Evolutionary conservation across 2,888 invertebrate species (phyloP), one percentile per base, ranked within the genome.

Genomic region (Cybosia mesomella): DNA sequence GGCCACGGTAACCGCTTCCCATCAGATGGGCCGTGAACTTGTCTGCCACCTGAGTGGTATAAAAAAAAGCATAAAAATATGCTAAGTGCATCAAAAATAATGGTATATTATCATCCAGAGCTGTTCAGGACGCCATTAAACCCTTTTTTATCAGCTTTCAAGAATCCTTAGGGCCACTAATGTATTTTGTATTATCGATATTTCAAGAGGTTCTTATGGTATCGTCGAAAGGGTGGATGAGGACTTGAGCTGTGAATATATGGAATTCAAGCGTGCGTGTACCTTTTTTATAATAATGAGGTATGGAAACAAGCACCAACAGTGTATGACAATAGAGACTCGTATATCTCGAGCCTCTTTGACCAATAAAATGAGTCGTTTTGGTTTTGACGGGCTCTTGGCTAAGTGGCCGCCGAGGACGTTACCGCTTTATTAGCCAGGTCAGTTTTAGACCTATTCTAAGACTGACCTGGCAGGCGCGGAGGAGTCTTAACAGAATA

Each of bases 61-160:
- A n/a, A n/a, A n/a, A n/a, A n/a, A n/a, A 49, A 49, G n/a, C n/a
- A n/a, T n/a, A 8, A n/a, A 43, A 49, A 49, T 49, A 49, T 49
- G 49, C 1, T 49, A 49, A 49, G 36, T 15, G 60, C 36, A 36
- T n/a, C 34, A 77, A 77, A 70, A 70, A 74, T 74, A 78, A 74
- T 74, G 76, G 76, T 49, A 68, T 62, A 74, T 74, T 78, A 68
- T 78, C 39, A 57, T 57, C 22, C 18, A 58, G 32, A 61, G 71
- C 67, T 69, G 64, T 71, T 73, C 71, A 65, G 67, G 68, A 58
- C 65, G 71, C 55, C 70, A 64, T 70, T 63, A 43, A 70, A 67
- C 65, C 75, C 68, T 67, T 77, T 43, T 49, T 49, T 73, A 76
- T 76, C 32, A 62, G 28, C 28, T 57, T 13, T 54, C 53, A 18